A percentile compares a stretch with the other conserved stretches of the same genome.
Evolutionary conservation across 2,888 invertebrate species (phyloP).

Genomic region (Diadegma fenestrale): DNA sequence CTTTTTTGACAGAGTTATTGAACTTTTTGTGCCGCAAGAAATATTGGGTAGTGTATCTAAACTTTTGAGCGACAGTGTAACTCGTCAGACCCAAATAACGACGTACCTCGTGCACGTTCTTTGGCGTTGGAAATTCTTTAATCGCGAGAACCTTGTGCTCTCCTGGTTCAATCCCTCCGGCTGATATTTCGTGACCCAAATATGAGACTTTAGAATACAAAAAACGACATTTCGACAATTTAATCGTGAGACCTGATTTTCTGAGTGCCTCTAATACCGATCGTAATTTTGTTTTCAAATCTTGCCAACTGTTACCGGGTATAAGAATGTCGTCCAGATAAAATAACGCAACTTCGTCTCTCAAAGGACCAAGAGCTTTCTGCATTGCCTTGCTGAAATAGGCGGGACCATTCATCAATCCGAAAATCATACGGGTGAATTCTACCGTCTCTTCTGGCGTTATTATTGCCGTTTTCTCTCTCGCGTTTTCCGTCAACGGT

Average conservation of each 20-base stretch:
- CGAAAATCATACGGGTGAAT: background rate
- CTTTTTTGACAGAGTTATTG: no score
- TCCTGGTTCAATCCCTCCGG: background rate
- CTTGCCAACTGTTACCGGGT: background rate
- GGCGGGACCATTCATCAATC: background rate
- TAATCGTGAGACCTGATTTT: background rate
- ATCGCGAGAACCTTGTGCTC: background rate
- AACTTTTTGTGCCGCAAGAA: no score
- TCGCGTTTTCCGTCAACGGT: background rate
- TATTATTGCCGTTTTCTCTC: background rate
- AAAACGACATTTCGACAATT: background rate
- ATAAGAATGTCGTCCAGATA: background rate
- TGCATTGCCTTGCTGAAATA: background rate
- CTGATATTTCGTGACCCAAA: background rate
- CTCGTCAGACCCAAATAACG: background rate
- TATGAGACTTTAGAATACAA: background rate
- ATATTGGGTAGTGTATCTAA: no score
- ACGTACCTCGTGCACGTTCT: background rate
- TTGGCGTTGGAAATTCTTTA: background rate
- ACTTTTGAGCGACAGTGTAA: no score
- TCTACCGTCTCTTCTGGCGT: background rate
- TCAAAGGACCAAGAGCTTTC: background rate
- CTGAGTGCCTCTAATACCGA: background rate
- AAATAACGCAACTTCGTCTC: background rate
- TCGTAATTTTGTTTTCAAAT: background rate